Base-by-base conservation (phyloP, 2,888 invertebrate genomes). In the Chaitophorus viminalis region DNA sequence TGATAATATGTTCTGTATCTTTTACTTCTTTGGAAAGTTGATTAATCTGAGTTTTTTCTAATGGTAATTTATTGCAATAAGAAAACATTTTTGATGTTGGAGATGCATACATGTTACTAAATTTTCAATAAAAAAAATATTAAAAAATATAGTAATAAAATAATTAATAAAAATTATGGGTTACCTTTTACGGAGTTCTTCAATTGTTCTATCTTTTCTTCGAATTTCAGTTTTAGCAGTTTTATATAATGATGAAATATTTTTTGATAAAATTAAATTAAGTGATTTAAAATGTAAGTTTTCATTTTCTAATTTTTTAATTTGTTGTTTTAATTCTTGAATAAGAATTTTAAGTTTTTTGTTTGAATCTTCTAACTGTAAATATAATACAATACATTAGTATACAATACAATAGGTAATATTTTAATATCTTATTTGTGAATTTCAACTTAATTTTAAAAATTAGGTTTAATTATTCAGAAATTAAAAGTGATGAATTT, bases 241-340 rank as follows among this genome's bases (percentile, higher is more conserved):
- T 84, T 84, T 89, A 60, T 79, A 89, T 25, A 89, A 83, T 70
- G 88, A 84, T 31, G 89, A 82, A 21, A 89, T 89, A 70, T 89
- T 89, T 77, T 77, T 76, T 21, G 60, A 36, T 52, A 89, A 75
- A 25, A 68, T 46, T 6, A 9, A 21, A 77, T 89, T 89, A 11
- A 70, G 0, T 21, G 46, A 25, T 54, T 79, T 74, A 0, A 89
- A 46, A 3, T 60, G 25, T 18, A n/a, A 78, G 46, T 83, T 88
- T 74, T 78, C 82, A 25, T 74, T 46, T 54, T 83, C 60, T 39
- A 83, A 74, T 78, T 39, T 25, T 84, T 46, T 54, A 36, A 79
- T 75, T n/a, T 31, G 39, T 52, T 88, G 29, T 36, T 89, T 72
- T 29, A 89, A n/a, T 68, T 88, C 78, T 74, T 36, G 29, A 54